phyloP scores from a whole-genome alignment of 2,113 vertebrate genomes.

The Platichthys flesus region DNA sequence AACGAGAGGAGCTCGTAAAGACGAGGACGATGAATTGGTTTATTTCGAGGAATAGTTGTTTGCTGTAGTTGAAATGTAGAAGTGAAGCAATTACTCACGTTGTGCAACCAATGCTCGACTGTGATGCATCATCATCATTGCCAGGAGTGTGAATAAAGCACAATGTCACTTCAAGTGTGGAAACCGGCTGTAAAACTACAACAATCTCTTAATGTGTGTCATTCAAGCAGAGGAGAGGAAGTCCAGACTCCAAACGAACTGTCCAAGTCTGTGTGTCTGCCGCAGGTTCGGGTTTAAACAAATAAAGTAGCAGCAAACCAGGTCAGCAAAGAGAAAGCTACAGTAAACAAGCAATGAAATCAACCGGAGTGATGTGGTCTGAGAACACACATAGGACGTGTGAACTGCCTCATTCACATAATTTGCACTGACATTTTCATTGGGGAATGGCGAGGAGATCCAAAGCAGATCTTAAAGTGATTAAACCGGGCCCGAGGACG shows the following conservation, averaged over 20 bases:
- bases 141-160: constrained; percentile 11
- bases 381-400: constrained; percentile 59
- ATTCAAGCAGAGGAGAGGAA: background rate
- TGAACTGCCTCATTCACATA: constrained; percentile 66
- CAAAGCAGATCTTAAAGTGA: constrained; percentile 71
- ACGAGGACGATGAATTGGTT: constrained; percentile 58
- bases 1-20: constrained; percentile 37
- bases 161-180: constrained; percentile 1
- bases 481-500: constrained; percentile 56
- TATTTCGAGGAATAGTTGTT: constrained; percentile 45
- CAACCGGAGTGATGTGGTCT: constrained; percentile 32
- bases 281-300: background rate
- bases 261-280: background rate
- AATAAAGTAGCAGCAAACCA: constrained; percentile 31
- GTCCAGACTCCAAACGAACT: background rate
- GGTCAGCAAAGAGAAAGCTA: constrained; percentile 38
- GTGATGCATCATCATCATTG: constrained; percentile 17
- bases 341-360: constrained; percentile 31
- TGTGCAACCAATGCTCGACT: constrained; percentile 38
- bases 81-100: constrained; percentile 31
- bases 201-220: constrained; percentile 7
- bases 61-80: constrained; percentile 19
- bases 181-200: constrained; percentile 12
- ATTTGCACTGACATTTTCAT: constrained; percentile 78
- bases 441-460: constrained; percentile 62